Evolutionary conservation across 2,797 vertebrate genomes (phyloP).

Genomic region (Menidia menidia): DNA sequence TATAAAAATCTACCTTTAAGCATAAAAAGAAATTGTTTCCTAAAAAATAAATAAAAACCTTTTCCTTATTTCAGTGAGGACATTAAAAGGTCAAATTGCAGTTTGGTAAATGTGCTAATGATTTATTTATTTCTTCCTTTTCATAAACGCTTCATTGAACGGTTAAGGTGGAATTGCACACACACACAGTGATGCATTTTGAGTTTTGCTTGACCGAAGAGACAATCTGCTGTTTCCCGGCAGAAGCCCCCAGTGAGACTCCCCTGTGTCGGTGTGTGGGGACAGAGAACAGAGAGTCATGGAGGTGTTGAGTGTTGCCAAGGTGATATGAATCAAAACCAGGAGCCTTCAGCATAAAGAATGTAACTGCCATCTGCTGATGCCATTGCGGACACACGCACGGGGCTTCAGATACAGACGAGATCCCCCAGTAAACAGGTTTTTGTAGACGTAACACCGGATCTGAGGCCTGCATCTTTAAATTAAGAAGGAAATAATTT

Average conservation of each 20-base stretch:
- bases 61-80: no score
- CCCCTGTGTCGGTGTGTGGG: not conserved
- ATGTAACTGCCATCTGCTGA: slow-evolving; percentile 77
- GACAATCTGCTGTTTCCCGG: slow-evolving; percentile 33
- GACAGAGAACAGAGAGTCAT: slow-evolving; percentile 22
- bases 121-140: no score
- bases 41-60: no score
- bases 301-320: slow-evolving; percentile 46
- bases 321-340: slow-evolving; percentile 46
- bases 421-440: not conserved
- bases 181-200: no score
- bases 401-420: slow-evolving; percentile 3
- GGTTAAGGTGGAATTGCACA: no score
- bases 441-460: not conserved
- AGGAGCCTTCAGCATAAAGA: slow-evolving; percentile 58
- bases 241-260: slow-evolving; percentile 1
- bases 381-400: slow-evolving; percentile 66
- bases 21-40: no score
- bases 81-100: no score
- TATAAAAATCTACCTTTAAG: no score
- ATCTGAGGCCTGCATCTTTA: not conserved
- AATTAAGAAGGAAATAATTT: no score
- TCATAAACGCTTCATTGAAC: no score
- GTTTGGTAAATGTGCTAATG: no score
- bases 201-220: not conserved